Percentiles rank a stretch among this genome's conserved stretches.
Evolutionary conservation across 2,797 vertebrate genomes (phyloP).

Genomic region (Falco peregrinus): DNA sequence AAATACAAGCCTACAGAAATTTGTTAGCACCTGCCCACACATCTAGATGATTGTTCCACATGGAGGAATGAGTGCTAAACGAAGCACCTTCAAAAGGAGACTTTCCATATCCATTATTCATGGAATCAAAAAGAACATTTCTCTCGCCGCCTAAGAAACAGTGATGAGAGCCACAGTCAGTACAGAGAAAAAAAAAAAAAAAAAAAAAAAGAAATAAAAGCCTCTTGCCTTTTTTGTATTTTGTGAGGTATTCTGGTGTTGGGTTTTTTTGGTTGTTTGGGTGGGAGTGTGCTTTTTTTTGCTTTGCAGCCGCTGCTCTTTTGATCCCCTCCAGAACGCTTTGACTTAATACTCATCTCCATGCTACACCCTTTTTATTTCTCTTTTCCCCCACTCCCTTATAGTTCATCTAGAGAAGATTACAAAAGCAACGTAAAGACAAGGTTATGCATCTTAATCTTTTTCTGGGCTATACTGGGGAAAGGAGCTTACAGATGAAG

Average conservation of each 20-base stretch:
- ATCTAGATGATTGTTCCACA: not conserved
- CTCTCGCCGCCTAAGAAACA: not conserved
- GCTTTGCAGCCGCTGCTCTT: not conserved
- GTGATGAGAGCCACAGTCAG: not conserved
- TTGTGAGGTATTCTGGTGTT: not conserved
- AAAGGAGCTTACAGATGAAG: not conserved
- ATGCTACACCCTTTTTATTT: not conserved
- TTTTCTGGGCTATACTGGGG: not conserved
- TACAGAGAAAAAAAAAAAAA: too few species aligned
- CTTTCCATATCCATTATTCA: not conserved
- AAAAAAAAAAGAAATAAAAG: not conserved
- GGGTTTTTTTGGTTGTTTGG: not conserved
- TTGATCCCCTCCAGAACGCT: not conserved
- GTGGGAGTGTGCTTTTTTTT: not conserved
- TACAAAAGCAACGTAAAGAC: not conserved
- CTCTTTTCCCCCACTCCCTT: not conserved
- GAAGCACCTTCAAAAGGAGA: not conserved
- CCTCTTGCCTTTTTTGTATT: not conserved
- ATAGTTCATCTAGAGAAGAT: slow-evolving; percentile 30
- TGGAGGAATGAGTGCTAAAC: not conserved
- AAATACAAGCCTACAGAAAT: not conserved
- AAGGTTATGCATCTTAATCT: slow-evolving; percentile 4
- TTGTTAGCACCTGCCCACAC: not conserved
- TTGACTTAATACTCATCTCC: not conserved
- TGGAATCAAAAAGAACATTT: not conserved